Conservation (phyloP, 37 sponge, comb jelly and placozoan species). For the Chondrilla cf. caribensis region DNA sequence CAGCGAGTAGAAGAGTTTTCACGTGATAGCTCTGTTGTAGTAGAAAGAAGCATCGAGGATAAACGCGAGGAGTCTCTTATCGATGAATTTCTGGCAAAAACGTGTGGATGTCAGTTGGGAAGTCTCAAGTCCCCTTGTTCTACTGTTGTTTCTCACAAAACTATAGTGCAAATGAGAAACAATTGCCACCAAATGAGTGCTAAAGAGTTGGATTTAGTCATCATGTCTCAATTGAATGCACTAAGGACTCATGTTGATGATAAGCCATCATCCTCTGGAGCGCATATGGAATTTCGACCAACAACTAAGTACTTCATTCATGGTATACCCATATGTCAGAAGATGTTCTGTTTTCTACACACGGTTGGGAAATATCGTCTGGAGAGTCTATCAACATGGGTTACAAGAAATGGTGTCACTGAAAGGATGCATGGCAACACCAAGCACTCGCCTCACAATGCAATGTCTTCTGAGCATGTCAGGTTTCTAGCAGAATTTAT, state of each 20-base stretch:
- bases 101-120: slow-evolving; percentile 9
- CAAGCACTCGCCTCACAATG: neutral
- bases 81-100: neutral
- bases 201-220: neutral
- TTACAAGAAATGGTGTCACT: neutral
- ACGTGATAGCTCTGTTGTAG: neutral
- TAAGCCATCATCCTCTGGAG: neutral
- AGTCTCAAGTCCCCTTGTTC: neutral
- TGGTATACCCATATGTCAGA: neutral
- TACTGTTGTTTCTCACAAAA: neutral
- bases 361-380: slow-evolving; percentile 11
- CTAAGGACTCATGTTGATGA: neutral
- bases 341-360: neutral
- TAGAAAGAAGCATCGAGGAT: neutral
- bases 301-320: slow-evolving; percentile 10
- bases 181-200: slow-evolving; percentile 2
- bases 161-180: neutral
- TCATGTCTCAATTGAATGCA: slow-evolving; percentile 9
- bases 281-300: neutral
- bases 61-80: neutral
- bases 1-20: too few species aligned
- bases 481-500: neutral
- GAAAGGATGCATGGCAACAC: slow-evolving; percentile 5
- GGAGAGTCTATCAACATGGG: neutral
- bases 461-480: neutral